Evolutionary conservation across 2,797 vertebrate species (phyloP), one percentile per base, ranked within the genome.

Genomic region (Lateolabrax maculatus): DNA sequence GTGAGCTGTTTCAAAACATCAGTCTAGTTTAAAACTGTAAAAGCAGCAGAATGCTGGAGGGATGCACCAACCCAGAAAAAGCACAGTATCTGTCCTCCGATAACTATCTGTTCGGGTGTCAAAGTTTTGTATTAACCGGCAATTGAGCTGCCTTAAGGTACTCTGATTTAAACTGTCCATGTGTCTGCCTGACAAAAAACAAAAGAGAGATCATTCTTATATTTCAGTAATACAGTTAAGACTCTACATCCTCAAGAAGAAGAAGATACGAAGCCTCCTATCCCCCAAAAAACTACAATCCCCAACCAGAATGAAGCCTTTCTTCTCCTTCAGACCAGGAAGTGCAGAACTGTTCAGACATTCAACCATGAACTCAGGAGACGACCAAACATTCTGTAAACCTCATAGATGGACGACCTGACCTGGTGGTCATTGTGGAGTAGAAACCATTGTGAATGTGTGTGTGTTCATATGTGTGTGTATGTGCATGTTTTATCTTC

Each of bases 161-260:
- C n/a, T 70, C 51, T 36, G 36, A 41, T 36, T 71, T 29, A 41
- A 58, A 61, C 25, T 44, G 27, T 65, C 39, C 18, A 55, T 62
- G 5, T 60, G 44, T 52, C 36, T 51, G 49, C 12, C 37, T 68
- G 7, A 25, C 51, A 46, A 27, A 25, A 31, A 52, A 23, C n/a
- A 46, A 49, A 23, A 21, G 39, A 46, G 19, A 63, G 27, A 31
- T 46, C 41, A 0, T 29, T n/a, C 11, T 29, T 27, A 43, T 27
- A 21, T 27, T 27, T 7, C 41, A 31, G 16, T 0, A 41, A 31
- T 49, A 2, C 6, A 64, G 16, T 39, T 34, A 39, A 1, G 37
- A 48, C 44, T 34, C 12, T 18, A 0, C 31, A 27, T 48, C n/a
- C 0, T 56, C 8, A 1, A 19, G 10, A 13, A n/a, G n/a, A n/a